Evolutionary conservation across 2,888 invertebrate species (phyloP), one percentile per base, ranked within the genome.

Genomic region (Zygogramma bicolorata): DNA sequence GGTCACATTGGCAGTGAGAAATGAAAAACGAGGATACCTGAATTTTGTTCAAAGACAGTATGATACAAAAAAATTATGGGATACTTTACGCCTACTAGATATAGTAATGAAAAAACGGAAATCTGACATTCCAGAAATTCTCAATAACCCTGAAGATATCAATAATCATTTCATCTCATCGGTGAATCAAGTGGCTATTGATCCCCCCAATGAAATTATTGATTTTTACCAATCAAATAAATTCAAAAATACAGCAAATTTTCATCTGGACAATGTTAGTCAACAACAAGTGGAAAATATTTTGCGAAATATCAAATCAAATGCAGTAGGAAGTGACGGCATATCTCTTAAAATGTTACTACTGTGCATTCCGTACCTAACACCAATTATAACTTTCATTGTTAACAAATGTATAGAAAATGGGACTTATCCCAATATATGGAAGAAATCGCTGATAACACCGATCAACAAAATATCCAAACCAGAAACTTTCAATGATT

Each of bases 381-480:
- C 57, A 57, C 57, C n/a, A n/a, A n/a, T n/a, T n/a, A n/a, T n/a
- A n/a, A n/a, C n/a, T 25, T 57, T 34, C 20, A 65, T 65, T 29
- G 27, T 27, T 20, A 65, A 46, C 10, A 46, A 3, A 18, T 65
- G 49, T 65, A 10, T 65, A 4, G 49, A 25, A 13, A 25, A 2
- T 27, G 65, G 25, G 4, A 18, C n/a, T 31, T 46, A 46, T 65
- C 49, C 65, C 5, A 22, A 20, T 3, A 57, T 57, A n/a, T n/a
- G n/a, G n/a, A n/a, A n/a, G n/a, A n/a, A n/a, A n/a, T n/a, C n/a
- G n/a, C n/a, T n/a, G n/a, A n/a, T n/a, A n/a, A n/a, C n/a, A n/a
- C n/a, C n/a, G n/a, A n/a, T n/a, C n/a, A 57, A 57, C 22, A 57
- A 57, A 57, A 25, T 57, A 8, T 8, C 22, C 27, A 57, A 57